These are phyloP conservation scores for Streblospio benedicti DNA, from an alignment of 1,140 invertebrate genomes.

Conservation along the genomic window DNA sequence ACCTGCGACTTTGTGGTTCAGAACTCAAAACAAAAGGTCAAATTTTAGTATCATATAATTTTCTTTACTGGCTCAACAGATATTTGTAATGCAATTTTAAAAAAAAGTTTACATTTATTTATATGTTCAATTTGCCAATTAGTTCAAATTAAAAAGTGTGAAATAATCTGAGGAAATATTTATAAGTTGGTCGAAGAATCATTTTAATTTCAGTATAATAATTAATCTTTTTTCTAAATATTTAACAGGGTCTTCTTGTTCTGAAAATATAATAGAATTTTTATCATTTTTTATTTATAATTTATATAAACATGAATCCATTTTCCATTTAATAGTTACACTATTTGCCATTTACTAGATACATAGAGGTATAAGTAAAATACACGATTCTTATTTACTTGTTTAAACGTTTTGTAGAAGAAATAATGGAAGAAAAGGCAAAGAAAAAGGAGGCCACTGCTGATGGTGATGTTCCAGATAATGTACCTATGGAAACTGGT, in stretches of 20 bases:
- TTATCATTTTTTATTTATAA: too few relatives aligned
- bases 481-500: not conserved
- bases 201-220: too few relatives aligned
- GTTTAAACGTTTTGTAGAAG: too few relatives aligned
- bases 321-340: not conserved
- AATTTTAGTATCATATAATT: not conserved
- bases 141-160: too few relatives aligned
- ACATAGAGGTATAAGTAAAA: not conserved
- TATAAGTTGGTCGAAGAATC: too few relatives aligned
- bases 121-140: not conserved
- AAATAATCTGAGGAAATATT: too few relatives aligned
- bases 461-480: constrained; percentile 1
- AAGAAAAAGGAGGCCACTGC: not conserved
- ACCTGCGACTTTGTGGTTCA: constrained; percentile 69
- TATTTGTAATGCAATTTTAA: too few relatives aligned
- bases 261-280: too few relatives aligned
- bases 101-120: not conserved
- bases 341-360: not conserved
- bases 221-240: too few relatives aligned
- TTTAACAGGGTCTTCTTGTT: too few relatives aligned
- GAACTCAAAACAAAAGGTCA: constrained; percentile 48
- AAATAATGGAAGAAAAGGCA: constrained; percentile 4
- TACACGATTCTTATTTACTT: not conserved
- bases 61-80: not conserved
- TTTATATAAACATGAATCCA: not conserved